These are phyloP conservation scores for Eciton burchellii DNA, from an alignment of 1,140 invertebrate species.

Conservation along the genomic window DNA sequence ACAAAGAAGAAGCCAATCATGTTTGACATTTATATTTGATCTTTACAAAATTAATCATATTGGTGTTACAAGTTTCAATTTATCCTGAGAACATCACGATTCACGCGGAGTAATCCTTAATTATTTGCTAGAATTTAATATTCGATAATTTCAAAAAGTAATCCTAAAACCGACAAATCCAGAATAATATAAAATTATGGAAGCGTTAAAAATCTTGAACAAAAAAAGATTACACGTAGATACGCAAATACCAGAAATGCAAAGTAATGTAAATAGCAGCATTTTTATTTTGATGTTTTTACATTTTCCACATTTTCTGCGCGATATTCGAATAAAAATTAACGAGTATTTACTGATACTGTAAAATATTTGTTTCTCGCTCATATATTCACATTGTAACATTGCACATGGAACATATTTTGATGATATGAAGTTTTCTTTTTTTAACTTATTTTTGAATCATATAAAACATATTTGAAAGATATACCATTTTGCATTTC, in stretches of 20 bases:
- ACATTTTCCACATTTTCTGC: slow-evolving; percentile 4
- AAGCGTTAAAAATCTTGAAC: not conserved
- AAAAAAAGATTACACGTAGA: not conserved
- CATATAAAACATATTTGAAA: not conserved
- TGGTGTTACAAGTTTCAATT: not conserved
- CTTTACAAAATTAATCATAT: not conserved
- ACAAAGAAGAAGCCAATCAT: not conserved
- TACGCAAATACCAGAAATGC: not conserved
- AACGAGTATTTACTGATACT: not conserved
- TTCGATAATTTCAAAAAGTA: not conserved
- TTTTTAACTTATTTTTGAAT: slow-evolving; percentile 1
- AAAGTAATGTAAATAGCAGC: not conserved
- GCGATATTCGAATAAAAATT: slow-evolving; percentile 8
- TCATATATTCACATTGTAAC: slow-evolving; percentile 1
- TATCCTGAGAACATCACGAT: not conserved
- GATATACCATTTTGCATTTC: not conserved
- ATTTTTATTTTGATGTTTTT: not conserved
- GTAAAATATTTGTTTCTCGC: not conserved
- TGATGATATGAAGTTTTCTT: not conserved
- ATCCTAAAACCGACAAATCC: not conserved
- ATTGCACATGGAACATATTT: not conserved
- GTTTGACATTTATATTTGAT: not conserved
- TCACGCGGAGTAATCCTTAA: not conserved
- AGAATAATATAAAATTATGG: not conserved
- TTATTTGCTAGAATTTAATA: not conserved